Conservation (phyloP, 2,113 vertebrate species). For the Hydrochoerus hydrochaeris region DNA sequence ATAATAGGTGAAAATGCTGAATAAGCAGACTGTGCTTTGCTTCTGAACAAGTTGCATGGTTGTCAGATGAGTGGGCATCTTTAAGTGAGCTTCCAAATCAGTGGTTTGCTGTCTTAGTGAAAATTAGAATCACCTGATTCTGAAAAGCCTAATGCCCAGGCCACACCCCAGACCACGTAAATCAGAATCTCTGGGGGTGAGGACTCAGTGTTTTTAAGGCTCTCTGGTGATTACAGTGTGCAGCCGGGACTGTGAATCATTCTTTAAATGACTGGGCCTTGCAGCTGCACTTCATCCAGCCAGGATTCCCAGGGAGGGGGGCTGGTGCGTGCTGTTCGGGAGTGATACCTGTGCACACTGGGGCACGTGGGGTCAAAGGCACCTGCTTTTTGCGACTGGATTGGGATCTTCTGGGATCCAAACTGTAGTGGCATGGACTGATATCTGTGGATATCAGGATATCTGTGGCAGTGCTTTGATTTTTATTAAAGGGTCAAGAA, state of each 20-base stretch:
- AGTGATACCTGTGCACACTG: background rate
- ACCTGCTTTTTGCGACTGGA: background rate
- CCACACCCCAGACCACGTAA: no score
- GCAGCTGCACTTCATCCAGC: background rate
- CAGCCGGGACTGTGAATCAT: background rate
- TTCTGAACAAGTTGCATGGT: background rate
- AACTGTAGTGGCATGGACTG: background rate
- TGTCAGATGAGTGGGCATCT: conserved; percentile 22
- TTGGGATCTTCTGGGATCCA: background rate
- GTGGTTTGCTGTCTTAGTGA: background rate
- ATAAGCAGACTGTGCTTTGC: background rate
- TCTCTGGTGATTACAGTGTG: background rate
- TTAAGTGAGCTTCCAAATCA: conserved; percentile 19
- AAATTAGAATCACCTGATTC: conserved; percentile 31
- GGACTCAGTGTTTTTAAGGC: background rate
- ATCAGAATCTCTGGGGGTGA: background rate
- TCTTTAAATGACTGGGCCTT: background rate
- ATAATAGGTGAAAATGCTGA: conserved; percentile 49
- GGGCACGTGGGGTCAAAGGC: accelerated
- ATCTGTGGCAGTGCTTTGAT: background rate
- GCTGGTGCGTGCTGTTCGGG: background rate
- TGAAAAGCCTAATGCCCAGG: background rate
- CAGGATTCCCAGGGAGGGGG: background rate
- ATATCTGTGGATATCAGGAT: background rate
- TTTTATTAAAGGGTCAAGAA: background rate